phyloP scores from a whole-genome alignment of 53 echinoderm and acorn worm species.

The Actinopyga echinites region DNA sequence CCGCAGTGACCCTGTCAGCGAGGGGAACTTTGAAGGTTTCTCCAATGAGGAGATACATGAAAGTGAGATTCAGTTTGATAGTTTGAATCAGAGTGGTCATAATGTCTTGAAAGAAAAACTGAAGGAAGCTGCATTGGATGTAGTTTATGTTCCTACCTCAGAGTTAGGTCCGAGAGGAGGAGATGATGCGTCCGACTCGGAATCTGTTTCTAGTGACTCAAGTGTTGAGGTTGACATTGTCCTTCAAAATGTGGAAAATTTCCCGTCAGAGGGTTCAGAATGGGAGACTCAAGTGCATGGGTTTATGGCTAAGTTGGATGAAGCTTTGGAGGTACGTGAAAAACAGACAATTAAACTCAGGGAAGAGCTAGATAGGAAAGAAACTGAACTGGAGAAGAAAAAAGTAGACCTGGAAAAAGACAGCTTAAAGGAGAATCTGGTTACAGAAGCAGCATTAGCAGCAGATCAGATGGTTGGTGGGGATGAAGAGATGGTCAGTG shows the following conservation, averaged over 20 bases:
- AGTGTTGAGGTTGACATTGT: conserved; percentile 74
- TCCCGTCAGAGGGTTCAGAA: conserved; percentile 91
- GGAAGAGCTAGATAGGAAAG: conserved; percentile 43
- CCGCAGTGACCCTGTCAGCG: conserved; percentile 17
- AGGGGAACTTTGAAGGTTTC: conserved; percentile 72
- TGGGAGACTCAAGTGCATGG: conserved; percentile 87
- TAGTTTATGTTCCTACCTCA: conserved; percentile 78
- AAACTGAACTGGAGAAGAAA: conserved; percentile 24
- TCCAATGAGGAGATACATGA: conserved; percentile 73
- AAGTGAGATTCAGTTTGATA: conserved; percentile 46
- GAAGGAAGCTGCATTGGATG: conserved; percentile 78
- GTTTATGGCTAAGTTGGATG: conserved; percentile 80
- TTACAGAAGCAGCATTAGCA: background rate
- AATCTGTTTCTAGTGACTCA: conserved; percentile 54
- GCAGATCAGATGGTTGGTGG: conserved; percentile 9
- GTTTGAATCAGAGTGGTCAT: conserved; percentile 17
- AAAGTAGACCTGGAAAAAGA: conserved; percentile 34
- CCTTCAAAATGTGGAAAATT: conserved; percentile 80
- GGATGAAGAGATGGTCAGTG: background rate
- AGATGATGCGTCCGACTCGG: conserved; percentile 42
- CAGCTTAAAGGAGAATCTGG: background rate
- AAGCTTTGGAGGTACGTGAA: conserved; percentile 56
- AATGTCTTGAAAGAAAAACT: conserved; percentile 43
- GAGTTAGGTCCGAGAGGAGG: conserved; percentile 55
- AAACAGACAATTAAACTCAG: conserved; percentile 25